Base-by-base conservation (phyloP, 2,888 invertebrate species). In the Seira ritae region DNA sequence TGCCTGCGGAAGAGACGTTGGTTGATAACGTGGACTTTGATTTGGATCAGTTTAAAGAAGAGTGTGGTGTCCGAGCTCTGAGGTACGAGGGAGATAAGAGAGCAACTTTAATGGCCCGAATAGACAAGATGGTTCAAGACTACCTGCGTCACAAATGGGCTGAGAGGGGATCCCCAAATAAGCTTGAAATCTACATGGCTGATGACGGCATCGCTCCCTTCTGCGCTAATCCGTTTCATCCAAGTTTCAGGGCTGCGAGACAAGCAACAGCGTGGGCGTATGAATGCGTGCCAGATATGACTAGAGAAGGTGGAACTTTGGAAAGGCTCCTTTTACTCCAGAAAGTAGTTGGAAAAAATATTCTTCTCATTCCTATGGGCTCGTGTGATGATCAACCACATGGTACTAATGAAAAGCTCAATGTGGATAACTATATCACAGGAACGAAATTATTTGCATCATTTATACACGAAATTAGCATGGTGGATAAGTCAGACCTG, bases 301-400 rank as follows among this genome's bases (percentile, higher is more conserved):
- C 97, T 0, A 94, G 99, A 76, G 99, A 99, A 91, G 99, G 99
- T 77, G 99, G 99, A 17, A 76, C 71, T 10, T 22, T 83, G n/a
- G 79, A 83, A 42, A 31, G 71, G 70, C 17, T 73, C 1, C 37
- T 84, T 10, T 19, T 82, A 50, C 89, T 88, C 8, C 95, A 96
- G 92, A 95, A 98, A 91, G 95, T 95, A 15, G 97, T 97, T 75
- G 95, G 95, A 0, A 96, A 96, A 90, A 98, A 97, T 92, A 97
- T 98, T 75, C 93, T 99, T 90, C 92, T 99, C 85, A 92, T 99
- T 88, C 99, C 99, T 0, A 95, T 99, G 90, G 99, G 99, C 70
- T 95, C 96, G 77, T 95, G 95, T 79, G 98, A 99, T 91, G 99
- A 99, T 91, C 98, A 98, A 89, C 98, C 99, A 80, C 99, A 99